Base-by-base conservation (phyloP, 1,140 invertebrate genomes). In the Phthorimaea operculella region DNA sequence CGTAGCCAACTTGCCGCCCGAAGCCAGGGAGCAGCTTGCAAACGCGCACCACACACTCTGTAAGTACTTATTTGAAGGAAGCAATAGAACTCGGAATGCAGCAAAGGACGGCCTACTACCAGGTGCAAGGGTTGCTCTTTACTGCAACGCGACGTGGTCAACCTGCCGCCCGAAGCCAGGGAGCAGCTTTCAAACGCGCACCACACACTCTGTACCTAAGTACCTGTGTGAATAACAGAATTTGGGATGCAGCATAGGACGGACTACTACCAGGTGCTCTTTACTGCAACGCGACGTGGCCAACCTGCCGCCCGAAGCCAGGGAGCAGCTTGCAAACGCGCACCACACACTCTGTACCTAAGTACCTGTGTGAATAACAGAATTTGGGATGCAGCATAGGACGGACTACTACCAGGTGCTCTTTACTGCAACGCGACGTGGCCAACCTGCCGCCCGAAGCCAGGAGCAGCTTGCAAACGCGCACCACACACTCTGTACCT, bases 331-430 rank as follows among this genome's bases (percentile, higher is more conserved):
- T 47, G 85, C 90, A 51, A 90, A 92, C 78, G 89, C 89, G 16
- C 92, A 91, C 82, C 90, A 91, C 58, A 92, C 91, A 17, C 76
- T 92, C 48, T 91, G 90, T n/a, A n/a, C n/a, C n/a, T 92, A 87
- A 86, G 90, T 90, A 44, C n/a, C n/a, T n/a, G n/a, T n/a, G n/a
- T n/a, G n/a, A n/a, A n/a, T n/a, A n/a, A n/a, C n/a, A n/a, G n/a
- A n/a, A n/a, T n/a, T n/a, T n/a, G n/a, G n/a, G n/a, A n/a, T n/a
- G n/a, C n/a, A n/a, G n/a, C n/a, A n/a, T n/a, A n/a, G n/a, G n/a
- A n/a, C n/a, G n/a, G n/a, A n/a, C n/a, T n/a, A n/a, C n/a, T n/a
- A n/a, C n/a, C n/a, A n/a, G n/a, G n/a, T n/a, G n/a, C n/a, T n/a
- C n/a, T 3, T 83, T 93, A 52, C 78, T 93, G 63, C 89, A 91